Percentiles rank a stretch among this genome's conserved stretches.
phyloP scores from a whole-genome alignment of 1,140 invertebrate genomes.

The Drosophila tropicalis region DNA sequence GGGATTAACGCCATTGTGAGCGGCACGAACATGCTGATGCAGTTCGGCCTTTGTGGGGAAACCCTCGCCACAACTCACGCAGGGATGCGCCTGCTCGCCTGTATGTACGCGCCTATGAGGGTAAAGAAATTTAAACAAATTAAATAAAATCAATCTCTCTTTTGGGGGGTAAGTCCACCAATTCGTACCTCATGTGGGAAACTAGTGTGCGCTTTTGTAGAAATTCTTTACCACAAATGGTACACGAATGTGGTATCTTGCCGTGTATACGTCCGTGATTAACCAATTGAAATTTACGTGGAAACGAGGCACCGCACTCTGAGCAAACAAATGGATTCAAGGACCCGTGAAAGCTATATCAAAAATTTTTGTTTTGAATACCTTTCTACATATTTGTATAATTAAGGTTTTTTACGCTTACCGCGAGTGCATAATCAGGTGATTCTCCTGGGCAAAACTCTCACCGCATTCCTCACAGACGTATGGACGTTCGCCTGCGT shows the following conservation, averaged over 20 bases:
- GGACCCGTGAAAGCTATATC: conserved; percentile 88
- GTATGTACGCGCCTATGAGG: conserved; percentile 84
- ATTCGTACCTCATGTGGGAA: conserved; percentile 88
- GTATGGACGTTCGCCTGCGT: conserved; percentile 93
- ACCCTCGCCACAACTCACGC: conserved; percentile 90
- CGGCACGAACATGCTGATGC: conserved; percentile 88
- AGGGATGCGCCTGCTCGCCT: conserved; percentile 87
- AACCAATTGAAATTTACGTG: conserved; percentile 92
- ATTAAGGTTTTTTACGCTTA: conserved; percentile 23
- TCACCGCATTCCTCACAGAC: conserved; percentile 94
- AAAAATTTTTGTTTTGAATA: neutral
- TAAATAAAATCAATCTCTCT: neutral
- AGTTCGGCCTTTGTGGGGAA: conserved; percentile 89
- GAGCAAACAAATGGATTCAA: conserved; percentile 91
- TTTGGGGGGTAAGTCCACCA: neutral
- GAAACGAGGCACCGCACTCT: conserved; percentile 93
- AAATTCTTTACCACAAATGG: conserved; percentile 92
- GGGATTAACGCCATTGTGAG: conserved; percentile 83
- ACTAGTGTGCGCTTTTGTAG: conserved; percentile 91
- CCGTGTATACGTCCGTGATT: conserved; percentile 92
- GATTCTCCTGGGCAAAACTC: conserved; percentile 93
- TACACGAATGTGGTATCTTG: conserved; percentile 90
- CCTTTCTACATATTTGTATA: neutral
- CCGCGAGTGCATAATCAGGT: conserved; percentile 90
- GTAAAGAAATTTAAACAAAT: neutral